These are phyloP conservation scores for Petrocephalus zakoni DNA, from an alignment of 2,113 vertebrate species.

Conservation along the genomic window DNA sequence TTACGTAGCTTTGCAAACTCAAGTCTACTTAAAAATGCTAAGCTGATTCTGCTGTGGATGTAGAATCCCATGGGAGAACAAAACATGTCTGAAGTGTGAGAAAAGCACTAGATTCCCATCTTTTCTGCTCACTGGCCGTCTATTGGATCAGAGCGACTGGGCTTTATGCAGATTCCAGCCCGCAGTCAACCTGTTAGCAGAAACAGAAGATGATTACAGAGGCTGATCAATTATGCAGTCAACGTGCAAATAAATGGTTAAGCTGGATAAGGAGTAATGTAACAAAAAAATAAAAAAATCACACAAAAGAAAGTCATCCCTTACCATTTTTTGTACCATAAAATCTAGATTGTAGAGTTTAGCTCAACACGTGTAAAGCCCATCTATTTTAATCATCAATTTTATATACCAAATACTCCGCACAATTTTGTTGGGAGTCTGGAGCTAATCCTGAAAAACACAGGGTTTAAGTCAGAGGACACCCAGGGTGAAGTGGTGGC, in stretches of 20 bases:
- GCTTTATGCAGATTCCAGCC: not conserved
- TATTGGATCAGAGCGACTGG: not conserved
- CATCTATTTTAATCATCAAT: no score
- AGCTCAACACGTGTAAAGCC: not conserved
- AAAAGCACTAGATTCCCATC: not conserved
- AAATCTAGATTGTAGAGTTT: not conserved
- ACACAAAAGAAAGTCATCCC: not conserved
- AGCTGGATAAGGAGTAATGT: not conserved
- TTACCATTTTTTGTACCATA: not conserved
- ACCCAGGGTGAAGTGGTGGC: not conserved
- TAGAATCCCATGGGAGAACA: not conserved
- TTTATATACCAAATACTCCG: no score
- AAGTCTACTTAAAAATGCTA: not conserved
- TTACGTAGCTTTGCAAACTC: not conserved
- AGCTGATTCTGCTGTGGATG: conserved; percentile 11
- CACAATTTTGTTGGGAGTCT: not conserved
- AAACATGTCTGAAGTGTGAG: not conserved
- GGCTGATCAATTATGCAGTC: not conserved
- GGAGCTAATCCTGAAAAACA: no score
- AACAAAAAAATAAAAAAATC: not conserved
- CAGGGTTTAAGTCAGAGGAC: not conserved
- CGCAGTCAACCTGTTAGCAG: not conserved
- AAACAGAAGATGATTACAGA: not conserved
- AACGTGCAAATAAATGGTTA: not conserved
- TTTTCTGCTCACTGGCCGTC: not conserved